A percentile compares a stretch with the other conserved stretches of the same genome.
Evolutionary conservation across 2,888 invertebrate genomes (phyloP).

Genomic region (Lacanobia wlatinum): DNA sequence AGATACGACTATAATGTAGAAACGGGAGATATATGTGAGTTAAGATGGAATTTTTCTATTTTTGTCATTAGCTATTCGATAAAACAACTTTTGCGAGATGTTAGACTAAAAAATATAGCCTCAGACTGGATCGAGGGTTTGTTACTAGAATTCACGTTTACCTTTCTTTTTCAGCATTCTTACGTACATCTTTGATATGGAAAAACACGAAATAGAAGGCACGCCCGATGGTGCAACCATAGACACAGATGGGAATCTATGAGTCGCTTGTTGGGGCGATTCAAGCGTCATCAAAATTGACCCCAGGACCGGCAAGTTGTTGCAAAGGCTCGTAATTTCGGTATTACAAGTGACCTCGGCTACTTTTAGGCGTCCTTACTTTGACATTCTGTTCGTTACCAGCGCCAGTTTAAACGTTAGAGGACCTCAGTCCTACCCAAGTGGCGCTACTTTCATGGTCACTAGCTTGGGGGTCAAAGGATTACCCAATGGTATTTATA

Average conservation of each 20-base stretch:
- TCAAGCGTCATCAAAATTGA: slow-evolving; percentile 90
- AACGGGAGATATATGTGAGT: slow-evolving; percentile 92
- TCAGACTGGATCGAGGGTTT: no score
- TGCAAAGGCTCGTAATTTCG: slow-evolving; percentile 89
- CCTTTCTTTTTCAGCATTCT: slow-evolving; percentile 89
- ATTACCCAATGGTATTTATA: slow-evolving; percentile 77
- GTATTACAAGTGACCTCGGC: slow-evolving; percentile 93
- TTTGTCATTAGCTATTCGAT: not conserved
- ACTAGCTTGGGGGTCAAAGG: slow-evolving; percentile 92
- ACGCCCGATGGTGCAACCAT: slow-evolving; percentile 94
- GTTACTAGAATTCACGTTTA: not conserved
- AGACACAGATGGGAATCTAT: slow-evolving; percentile 94
- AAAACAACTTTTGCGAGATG: not conserved
- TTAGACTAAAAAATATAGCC: no score
- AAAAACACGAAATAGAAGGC: slow-evolving; percentile 78
- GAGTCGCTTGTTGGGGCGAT: slow-evolving; percentile 93
- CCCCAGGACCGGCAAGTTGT: slow-evolving; percentile 89
- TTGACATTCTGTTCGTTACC: slow-evolving; percentile 93
- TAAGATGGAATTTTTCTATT: not conserved
- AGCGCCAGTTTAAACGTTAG: slow-evolving; percentile 87
- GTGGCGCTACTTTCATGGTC: slow-evolving; percentile 92
- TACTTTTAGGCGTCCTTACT: slow-evolving; percentile 93
- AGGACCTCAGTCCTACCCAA: slow-evolving; percentile 83
- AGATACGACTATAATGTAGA: slow-evolving; percentile 93
- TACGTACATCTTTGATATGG: slow-evolving; percentile 91